Base-by-base conservation (phyloP, 2,888 invertebrate genomes). In the Clivina fossor region DNA sequence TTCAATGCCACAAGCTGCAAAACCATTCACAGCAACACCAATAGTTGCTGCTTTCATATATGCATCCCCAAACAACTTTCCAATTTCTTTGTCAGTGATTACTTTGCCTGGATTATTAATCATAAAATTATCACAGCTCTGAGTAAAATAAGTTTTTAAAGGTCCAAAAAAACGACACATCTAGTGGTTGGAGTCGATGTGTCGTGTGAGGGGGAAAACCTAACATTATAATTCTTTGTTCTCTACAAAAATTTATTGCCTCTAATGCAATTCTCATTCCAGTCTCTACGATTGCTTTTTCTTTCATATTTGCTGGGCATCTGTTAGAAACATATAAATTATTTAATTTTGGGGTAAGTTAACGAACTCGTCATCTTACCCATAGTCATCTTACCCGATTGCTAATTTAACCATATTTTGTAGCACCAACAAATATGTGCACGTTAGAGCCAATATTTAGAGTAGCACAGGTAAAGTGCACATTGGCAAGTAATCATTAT, bases 111-210 rank as follows among this genome's bases (percentile, higher is more conserved):
- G 62, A 58, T 65, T 59, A 18, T 46, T 62, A n/a, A 62, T 56
- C 4, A 65, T 35, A 63, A 58, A 64, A 32, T 47, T 43, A 18
- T 56, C 48, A 24, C 64, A 62, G 38, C 59, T 62, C 41, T 64
- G 60, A 26, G 59, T 60, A 50, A 64, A 67, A 56, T 47, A 66
- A 3, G 57, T 58, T 37, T 65, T 66, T 26, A 67, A 30, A 4
- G 64, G 65, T 26, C 60, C 61, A 62, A 67, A 65, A 47, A 65
- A 66, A 32, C 57, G n/a, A 54, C 37, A 66, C 64, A 56, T 62
- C 60, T 20, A 62, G 56, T 11, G 63, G 64, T 47, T 66, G 66
- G 15, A 66, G 26, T 19, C 59, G 40, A 53, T 65, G 65, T 4
- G 63, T 63, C 33, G 61, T 63, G 51, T 66, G 65, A n/a, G 63